Evolutionary conservation across 2,797 vertebrate genomes (phyloP).

Genomic region (Megaceryle alcyon): DNA sequence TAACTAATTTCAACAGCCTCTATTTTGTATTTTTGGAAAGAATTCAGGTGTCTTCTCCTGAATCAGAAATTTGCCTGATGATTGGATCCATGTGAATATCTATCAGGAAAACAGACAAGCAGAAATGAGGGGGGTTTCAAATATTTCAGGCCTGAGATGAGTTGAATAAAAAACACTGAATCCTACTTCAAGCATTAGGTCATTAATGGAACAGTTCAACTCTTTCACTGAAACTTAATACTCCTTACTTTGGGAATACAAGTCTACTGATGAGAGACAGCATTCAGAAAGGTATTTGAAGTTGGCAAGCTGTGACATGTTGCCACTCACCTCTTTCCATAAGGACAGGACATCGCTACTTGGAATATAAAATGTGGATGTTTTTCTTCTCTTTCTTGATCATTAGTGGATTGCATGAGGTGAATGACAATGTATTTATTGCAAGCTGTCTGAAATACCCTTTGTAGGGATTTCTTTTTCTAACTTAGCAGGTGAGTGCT

Average conservation of each 20-base stretch:
- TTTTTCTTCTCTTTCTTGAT: not conserved
- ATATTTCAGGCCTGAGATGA: not conserved
- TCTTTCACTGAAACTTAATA: not conserved
- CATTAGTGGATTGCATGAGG: not conserved
- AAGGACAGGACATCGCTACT: not conserved
- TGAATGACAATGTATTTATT: not conserved
- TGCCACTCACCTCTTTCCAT: not conserved
- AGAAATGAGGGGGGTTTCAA: not conserved
- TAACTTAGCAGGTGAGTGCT: not conserved
- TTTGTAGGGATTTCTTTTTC: not conserved
- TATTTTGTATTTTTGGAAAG: not conserved
- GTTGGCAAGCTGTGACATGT: not conserved
- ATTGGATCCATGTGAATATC: not conserved
- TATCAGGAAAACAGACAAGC: not conserved
- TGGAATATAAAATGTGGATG: not conserved
- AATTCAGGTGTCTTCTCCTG: not conserved
- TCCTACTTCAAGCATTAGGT: conserved; percentile 1
- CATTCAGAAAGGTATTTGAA: not conserved
- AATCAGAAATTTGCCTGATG: not conserved
- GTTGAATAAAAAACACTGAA: not conserved
- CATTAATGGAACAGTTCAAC: not conserved
- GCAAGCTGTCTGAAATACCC: not conserved
- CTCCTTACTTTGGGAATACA: not conserved
- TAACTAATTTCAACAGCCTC: not conserved
- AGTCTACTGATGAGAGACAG: not conserved